phyloP scores from a whole-genome alignment of 1,140 invertebrate genomes.

The Cherax quadricarinatus region DNA sequence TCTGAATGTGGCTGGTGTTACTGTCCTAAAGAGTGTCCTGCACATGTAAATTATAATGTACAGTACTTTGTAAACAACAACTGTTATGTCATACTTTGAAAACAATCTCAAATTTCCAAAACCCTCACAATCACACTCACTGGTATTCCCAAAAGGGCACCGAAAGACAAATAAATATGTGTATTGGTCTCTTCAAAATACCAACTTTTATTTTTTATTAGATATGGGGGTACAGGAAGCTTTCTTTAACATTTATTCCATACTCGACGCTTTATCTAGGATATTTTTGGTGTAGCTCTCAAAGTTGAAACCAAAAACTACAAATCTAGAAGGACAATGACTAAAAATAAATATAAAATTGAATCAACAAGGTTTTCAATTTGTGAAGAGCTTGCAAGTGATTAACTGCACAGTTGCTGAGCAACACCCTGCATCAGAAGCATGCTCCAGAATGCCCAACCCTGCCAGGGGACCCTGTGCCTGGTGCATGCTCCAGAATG shows the following conservation, averaged over 20 bases:
- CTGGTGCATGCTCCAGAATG: background rate
- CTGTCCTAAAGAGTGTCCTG: background rate
- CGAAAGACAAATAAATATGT: slow-evolving; percentile 38
- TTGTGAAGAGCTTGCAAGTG: background rate
- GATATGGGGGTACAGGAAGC: slow-evolving; percentile 38
- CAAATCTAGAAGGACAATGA: background rate
- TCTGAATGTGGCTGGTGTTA: background rate
- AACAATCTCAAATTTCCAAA: no score
- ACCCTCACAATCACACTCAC: no score
- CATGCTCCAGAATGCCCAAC: no score
- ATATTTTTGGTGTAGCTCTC: background rate
- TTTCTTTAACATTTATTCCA: slow-evolving; percentile 25
- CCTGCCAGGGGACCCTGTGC: background rate
- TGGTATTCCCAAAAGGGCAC: slow-evolving; percentile 29
- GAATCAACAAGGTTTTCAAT: background rate
- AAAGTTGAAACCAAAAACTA: background rate
- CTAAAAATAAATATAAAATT: background rate
- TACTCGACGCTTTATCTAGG: slow-evolving; percentile 1
- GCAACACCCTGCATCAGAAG: background rate
- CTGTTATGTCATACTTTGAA: no score
- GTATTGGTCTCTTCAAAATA: slow-evolving; percentile 66
- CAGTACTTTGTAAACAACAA: no score
- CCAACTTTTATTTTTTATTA: slow-evolving; percentile 48
- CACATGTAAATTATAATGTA: no score
- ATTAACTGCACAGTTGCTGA: background rate